Percentiles rank a stretch among this genome's conserved stretches.
Conservation (phyloP, 2,888 invertebrate genomes). For the Tryphoninae sp. region DNA sequence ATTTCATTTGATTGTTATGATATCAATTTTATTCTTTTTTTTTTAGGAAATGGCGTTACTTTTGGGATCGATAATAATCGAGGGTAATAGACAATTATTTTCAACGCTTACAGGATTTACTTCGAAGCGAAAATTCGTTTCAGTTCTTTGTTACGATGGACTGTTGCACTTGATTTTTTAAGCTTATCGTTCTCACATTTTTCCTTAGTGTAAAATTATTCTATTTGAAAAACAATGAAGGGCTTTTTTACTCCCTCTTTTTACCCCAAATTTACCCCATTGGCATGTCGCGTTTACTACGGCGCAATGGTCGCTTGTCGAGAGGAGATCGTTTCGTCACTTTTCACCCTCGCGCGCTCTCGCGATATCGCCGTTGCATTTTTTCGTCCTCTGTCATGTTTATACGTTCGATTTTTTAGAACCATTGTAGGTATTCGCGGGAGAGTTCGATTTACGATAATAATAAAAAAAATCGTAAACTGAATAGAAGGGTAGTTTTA, state of each 20-base stretch:
- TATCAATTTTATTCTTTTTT: neutral
- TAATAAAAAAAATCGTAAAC: constrained; percentile 11
- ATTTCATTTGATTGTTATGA: too few species aligned
- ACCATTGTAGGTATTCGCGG: neutral
- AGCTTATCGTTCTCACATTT: neutral
- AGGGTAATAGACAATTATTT: neutral
- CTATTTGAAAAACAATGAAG: neutral
- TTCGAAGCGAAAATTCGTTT: too few species aligned
- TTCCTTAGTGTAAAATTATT: neutral
- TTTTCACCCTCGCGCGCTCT: neutral
- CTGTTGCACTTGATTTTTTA: neutral
- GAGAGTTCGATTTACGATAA: neutral
- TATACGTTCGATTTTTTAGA: constrained; percentile 15
- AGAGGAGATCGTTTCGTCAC: neutral
- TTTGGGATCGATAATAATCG: neutral
- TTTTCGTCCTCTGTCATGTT: neutral
- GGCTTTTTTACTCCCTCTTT: neutral
- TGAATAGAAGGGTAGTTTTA: neutral
- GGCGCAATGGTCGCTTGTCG: neutral
- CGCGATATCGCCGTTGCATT: neutral
- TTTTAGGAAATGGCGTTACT: neutral
- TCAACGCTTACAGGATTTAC: too few species aligned
- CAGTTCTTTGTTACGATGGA: neutral
- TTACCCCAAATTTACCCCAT: neutral
- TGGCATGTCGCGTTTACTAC: neutral